Evolutionary conservation across 2,797 vertebrate genomes (phyloP), one percentile per base, ranked within the genome.

Genomic region (Syncerus caffer): DNA sequence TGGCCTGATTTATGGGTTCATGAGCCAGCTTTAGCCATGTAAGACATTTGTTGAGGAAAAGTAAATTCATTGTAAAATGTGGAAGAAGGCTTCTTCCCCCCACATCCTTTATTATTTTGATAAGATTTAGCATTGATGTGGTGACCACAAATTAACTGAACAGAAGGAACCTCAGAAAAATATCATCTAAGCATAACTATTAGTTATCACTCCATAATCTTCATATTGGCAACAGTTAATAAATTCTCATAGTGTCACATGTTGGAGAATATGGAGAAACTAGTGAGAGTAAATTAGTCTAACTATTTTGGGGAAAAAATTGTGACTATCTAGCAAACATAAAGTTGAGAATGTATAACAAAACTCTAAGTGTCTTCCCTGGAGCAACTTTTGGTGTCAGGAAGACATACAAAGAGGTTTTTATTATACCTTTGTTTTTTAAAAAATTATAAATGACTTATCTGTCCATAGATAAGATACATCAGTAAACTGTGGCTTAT

Each of bases 11-110:
- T 89, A 82, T 89, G 86, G 91, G 76, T 94, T 85, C 86, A 53
- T 60, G 80, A 87, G 86, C 96, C 94, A 97, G 57, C 27, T 31
- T 97, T 92, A 79, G 67, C 84, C 71, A 82, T 83, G 82, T 88
- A 96, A 93, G 79, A 79, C 58, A 47, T 95, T 95, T 96, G 93
- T 97, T 97, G 71, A 97, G 89, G 91, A 96, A 97, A 96, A 97
- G 85, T 93, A 92, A 96, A 95, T 94, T 96, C 34, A 57, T 67
- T 95, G 76, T 96, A 94, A 95, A n/a, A 34, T 82, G 6, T 42
- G 47, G 42, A 87, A 95, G 82, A 90, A 91, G 53, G 10, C 8
- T 21, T 64, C n/a, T 55, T 62, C 11, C 11, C 1, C 0, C 34
- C 10, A 42, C 17, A 57, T 67, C 45, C 60, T 93, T 94, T 58